Conservation (phyloP, 1,140 invertebrate genomes). For the Laupala kohalensis region DNA sequence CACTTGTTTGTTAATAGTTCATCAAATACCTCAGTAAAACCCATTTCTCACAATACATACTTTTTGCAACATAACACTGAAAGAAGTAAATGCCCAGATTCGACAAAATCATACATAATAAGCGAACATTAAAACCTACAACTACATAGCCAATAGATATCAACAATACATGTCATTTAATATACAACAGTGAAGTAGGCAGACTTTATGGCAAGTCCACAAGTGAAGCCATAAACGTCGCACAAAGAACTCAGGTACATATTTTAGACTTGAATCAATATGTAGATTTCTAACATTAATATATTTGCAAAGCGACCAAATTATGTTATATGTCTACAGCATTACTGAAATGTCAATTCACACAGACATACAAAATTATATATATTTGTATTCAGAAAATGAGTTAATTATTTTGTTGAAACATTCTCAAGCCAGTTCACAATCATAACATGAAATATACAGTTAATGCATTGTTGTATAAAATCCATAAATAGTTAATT, state of each 20-base stretch:
- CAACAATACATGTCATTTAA: not conserved
- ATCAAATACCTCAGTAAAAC: too few relatives aligned
- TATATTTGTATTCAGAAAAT: not conserved
- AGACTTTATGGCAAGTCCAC: not conserved
- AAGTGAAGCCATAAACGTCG: not conserved
- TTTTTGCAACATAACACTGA: not conserved
- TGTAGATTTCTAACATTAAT: not conserved
- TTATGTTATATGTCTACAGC: not conserved
- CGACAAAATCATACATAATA: not conserved
- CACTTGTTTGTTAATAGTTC: too few relatives aligned
- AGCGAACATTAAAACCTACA: not conserved
- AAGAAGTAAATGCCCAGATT: not conserved
- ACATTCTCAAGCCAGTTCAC: not conserved
- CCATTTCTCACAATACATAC: too few relatives aligned
- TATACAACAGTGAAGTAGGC: not conserved
- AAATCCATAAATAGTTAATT: not conserved
- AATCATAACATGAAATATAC: not conserved
- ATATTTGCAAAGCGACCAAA: not conserved
- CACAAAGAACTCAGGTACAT: not conserved
- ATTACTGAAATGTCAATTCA: not conserved
- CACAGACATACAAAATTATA: not conserved
- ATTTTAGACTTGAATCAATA: not conserved
- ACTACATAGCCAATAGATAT: not conserved
- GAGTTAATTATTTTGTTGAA: not conserved
- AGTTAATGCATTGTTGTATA: not conserved